Conservation (phyloP, 2,888 invertebrate species). For the Sussaba pulchella region DNA sequence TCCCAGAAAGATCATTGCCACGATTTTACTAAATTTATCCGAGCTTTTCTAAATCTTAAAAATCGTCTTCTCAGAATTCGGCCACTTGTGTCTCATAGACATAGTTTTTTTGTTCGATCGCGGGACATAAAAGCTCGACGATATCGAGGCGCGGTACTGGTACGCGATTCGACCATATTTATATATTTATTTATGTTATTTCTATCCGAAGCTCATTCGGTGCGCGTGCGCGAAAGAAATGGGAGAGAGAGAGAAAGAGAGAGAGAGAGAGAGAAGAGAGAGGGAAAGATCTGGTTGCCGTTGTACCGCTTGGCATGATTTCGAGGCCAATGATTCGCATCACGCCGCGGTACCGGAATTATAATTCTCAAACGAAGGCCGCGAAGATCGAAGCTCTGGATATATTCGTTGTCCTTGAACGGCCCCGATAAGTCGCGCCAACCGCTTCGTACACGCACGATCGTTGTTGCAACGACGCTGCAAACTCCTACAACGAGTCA, state of each 20-base stretch:
- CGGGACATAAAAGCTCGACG: neutral
- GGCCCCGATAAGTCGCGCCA: conserved; percentile 60
- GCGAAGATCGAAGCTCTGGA: conserved; percentile 61
- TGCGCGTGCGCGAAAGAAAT: conserved; percentile 1
- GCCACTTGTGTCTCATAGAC: conserved; percentile 15
- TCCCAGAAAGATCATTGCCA: neutral
- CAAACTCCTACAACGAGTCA: conserved; percentile 1
- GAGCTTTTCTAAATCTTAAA: conserved; percentile 13
- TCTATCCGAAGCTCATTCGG: conserved; percentile 44
- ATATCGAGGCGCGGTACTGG: conserved; percentile 12
- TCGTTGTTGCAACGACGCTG: conserved; percentile 1
- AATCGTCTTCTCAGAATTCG: neutral
- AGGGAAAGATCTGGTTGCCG: neutral
- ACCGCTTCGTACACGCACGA: conserved; percentile 9
- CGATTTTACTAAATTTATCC: neutral
- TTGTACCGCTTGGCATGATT: conserved; percentile 70
- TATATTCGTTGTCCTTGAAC: conserved; percentile 56
- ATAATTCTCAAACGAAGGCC: conserved; percentile 78
- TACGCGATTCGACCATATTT: conserved; percentile 17
- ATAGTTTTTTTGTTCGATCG: neutral
- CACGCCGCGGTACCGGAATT: conserved; percentile 77
- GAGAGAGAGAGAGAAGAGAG: neutral
- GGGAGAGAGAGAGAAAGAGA: too few species aligned
- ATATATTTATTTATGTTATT: conserved; percentile 43
- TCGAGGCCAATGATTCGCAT: conserved; percentile 79